Conservation (phyloP, 2,113 vertebrate species). For the Oryzias curvinotus region DNA sequence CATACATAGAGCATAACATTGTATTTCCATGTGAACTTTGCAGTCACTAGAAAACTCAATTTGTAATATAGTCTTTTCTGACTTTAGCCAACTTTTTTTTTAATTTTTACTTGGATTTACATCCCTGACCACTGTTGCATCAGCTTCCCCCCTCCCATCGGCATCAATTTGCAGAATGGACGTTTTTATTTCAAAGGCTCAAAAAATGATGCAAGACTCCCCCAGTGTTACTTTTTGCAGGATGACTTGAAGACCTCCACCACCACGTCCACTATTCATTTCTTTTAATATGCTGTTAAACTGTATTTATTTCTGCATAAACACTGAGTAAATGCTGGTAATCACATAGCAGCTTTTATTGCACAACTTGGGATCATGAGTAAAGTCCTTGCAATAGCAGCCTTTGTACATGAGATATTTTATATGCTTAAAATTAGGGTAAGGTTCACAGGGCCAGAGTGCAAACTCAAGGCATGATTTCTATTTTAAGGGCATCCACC, state of each 20-base stretch:
- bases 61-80: background rate
- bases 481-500: background rate
- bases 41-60: background rate
- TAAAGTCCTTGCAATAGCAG: too few species aligned
- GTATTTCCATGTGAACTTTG: background rate
- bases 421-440: conserved; percentile 1
- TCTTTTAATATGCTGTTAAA: too few species aligned
- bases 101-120: background rate
- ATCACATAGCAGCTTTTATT: too few species aligned
- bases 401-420: background rate
- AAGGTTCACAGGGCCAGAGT: background rate
- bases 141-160: conserved; percentile 32
- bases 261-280: too few species aligned
- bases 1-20: too few species aligned
- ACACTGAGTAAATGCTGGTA: too few species aligned
- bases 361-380: too few species aligned
- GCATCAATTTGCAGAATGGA: conserved; percentile 43
- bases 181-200: conserved; percentile 45
- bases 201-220: conserved; percentile 64
- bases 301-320: too few species aligned
- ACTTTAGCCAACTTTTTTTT: background rate
- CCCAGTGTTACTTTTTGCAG: conserved; percentile 50
- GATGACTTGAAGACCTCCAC: background rate
- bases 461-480: background rate
- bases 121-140: conserved; percentile 63